A percentile compares a stretch with the other conserved stretches of the same genome.
These are phyloP conservation scores for Plectropomus leopardus DNA, from an alignment of 2,113 vertebrate genomes.

Conservation along the genomic window DNA sequence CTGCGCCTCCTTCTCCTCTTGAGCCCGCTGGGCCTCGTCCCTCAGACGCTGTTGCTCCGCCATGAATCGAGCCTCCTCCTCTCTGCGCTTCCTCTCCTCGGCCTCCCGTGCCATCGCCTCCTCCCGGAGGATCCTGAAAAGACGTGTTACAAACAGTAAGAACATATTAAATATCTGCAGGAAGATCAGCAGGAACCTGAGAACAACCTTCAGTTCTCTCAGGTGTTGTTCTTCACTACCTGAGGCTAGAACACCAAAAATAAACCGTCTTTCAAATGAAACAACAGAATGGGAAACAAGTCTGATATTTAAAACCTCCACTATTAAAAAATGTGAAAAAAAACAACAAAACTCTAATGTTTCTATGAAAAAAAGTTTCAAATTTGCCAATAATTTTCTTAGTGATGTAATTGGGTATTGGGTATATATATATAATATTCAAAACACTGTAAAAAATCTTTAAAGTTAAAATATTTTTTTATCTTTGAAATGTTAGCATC, in stretches of 20 bases:
- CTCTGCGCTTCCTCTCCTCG: conserved; percentile 87
- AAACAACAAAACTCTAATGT: too few relatives aligned
- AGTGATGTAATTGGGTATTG: neutral
- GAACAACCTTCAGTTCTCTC: neutral
- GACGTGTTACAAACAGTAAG: neutral
- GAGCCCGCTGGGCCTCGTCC: conserved; percentile 79
- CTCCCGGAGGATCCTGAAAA: conserved; percentile 86
- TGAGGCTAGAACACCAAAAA: neutral
- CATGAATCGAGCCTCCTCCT: conserved; percentile 86
- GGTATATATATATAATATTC: too few relatives aligned
- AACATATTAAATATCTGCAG: neutral
- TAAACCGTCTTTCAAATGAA: neutral
- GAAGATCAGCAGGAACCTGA: neutral
- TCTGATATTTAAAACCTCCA: neutral
- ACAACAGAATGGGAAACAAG: neutral
- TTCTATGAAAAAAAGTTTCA: too few relatives aligned
- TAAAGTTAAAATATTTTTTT: too few relatives aligned
- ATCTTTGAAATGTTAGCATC: too few relatives aligned
- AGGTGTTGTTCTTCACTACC: neutral
- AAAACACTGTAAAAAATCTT: too few relatives aligned
- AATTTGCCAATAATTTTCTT: neutral
- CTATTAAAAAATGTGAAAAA: neutral
- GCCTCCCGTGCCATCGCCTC: conserved; percentile 87
- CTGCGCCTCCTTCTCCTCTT: conserved; percentile 83
- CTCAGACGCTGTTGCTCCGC: conserved; percentile 83